phyloP scores from a whole-genome alignment of 2,113 vertebrate genomes.

The Limanda limanda region DNA sequence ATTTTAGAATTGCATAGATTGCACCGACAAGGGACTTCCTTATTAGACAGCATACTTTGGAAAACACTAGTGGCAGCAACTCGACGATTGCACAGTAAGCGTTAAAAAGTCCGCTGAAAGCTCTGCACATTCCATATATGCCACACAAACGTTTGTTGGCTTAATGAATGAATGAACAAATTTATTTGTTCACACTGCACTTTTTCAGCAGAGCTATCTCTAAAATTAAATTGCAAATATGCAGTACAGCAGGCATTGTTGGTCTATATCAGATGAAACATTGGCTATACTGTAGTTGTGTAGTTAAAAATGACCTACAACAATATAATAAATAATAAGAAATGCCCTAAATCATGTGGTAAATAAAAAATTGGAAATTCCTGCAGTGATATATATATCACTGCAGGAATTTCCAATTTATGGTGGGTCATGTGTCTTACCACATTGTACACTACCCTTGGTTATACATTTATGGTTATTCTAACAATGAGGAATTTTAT shows the following conservation, averaged over 20 bases:
- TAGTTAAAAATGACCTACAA: neutral
- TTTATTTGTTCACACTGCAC: neutral
- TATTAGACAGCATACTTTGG: neutral
- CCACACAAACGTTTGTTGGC: neutral
- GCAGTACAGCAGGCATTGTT: neutral
- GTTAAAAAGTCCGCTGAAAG: neutral
- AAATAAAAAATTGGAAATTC: too few relatives aligned
- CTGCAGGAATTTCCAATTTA: too few relatives aligned
- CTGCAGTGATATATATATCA: too few relatives aligned
- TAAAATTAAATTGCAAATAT: neutral
- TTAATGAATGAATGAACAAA: neutral
- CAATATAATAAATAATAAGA: neutral
- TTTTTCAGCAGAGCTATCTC: neutral
- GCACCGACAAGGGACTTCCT: neutral
- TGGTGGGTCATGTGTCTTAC: too few relatives aligned
- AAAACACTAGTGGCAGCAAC: slow-evolving; percentile 9
- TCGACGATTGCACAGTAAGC: neutral
- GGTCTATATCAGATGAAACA: neutral
- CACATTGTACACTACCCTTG: neutral
- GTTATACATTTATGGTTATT: neutral
- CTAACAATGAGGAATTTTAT: neutral
- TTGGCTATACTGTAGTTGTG: neutral
- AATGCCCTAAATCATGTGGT: neutral
- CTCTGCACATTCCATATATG: neutral
- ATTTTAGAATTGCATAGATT: neutral